phyloP scores from a whole-genome alignment of 2,797 vertebrate species.

The Macropus fuliginosus region DNA sequence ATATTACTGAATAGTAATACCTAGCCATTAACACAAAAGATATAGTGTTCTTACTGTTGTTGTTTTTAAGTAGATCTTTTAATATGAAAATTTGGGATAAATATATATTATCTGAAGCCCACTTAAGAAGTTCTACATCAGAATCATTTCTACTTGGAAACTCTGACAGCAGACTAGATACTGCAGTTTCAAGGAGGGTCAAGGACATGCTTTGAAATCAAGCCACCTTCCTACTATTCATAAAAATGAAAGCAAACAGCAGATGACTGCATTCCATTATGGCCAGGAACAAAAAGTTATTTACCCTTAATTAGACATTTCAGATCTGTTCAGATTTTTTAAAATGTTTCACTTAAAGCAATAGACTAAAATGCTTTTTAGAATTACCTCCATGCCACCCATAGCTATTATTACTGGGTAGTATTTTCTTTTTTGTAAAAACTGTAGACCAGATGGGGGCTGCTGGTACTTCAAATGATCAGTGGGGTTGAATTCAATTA shows the following conservation, averaged over 20 bases:
- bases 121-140: constrained; percentile 53
- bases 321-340: constrained; percentile 62
- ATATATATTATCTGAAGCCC: constrained; percentile 57
- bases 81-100: constrained; percentile 74
- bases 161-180: constrained; percentile 72
- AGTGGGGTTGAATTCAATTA: constrained; percentile 50
- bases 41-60: constrained; percentile 59
- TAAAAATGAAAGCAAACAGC: constrained; percentile 78
- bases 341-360: constrained; percentile 66
- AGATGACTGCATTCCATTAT: constrained; percentile 51
- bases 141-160: constrained; percentile 75
- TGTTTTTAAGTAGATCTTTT: constrained; percentile 62
- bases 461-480: constrained; percentile 29
- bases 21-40: constrained; percentile 78
- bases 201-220: constrained; percentile 79
- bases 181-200: constrained; percentile 77
- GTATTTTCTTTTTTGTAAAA: not conserved
- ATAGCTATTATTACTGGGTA: constrained; percentile 52
- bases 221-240: constrained; percentile 78
- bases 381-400: constrained; percentile 61
- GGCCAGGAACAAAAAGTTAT: constrained; percentile 71
- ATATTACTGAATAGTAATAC: constrained; percentile 72
- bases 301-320: constrained; percentile 75
- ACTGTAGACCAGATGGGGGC: not conserved
- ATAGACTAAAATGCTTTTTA: constrained; percentile 63